These are phyloP conservation scores for Pollachius pollachius DNA, from an alignment of 2,113 vertebrate species.

Conservation along the genomic window DNA sequence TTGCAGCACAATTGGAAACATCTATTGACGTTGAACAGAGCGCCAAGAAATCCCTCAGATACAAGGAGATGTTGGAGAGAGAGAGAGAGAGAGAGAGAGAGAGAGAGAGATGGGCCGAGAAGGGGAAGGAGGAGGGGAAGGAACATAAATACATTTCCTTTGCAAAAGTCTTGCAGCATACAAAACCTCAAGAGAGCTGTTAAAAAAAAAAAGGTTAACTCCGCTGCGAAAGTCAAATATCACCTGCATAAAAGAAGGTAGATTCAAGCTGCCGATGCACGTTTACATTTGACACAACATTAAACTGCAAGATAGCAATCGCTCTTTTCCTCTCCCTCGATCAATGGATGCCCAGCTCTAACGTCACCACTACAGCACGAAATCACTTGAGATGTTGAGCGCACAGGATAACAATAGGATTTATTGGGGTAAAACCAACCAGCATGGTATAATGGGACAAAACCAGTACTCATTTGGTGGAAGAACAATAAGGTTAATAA, in stretches of 20 bases:
- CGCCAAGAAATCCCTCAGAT: too few relatives aligned
- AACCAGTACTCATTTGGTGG: conserved; percentile 45
- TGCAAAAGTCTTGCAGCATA: background rate
- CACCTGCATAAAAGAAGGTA: conserved; percentile 13
- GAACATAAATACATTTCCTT: background rate
- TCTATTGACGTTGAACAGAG: too few relatives aligned
- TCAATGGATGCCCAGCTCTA: conserved; percentile 18
- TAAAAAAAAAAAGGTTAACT: conserved; percentile 30
- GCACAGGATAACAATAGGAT: conserved; percentile 59
- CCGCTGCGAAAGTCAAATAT: conserved; percentile 32
- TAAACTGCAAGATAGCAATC: background rate
- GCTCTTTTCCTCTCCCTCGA: background rate
- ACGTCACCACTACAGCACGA: conserved; percentile 38
- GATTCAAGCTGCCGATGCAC: conserved; percentile 27
- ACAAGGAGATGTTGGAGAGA: too few relatives aligned
- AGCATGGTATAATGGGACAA: conserved; percentile 47
- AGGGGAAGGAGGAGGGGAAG: background rate
- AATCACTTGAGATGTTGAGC: conserved; percentile 57
- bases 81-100: background rate
- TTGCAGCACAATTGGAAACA: too few relatives aligned
- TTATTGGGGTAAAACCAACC: conserved; percentile 61
- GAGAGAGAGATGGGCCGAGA: background rate
- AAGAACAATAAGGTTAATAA: background rate
- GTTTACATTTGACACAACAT: conserved; percentile 27
- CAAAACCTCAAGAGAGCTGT: conserved; percentile 30